Evolutionary conservation across 2,888 invertebrate genomes (phyloP), one percentile per base, ranked within the genome.

Genomic region (Apotomis betuletana): DNA sequence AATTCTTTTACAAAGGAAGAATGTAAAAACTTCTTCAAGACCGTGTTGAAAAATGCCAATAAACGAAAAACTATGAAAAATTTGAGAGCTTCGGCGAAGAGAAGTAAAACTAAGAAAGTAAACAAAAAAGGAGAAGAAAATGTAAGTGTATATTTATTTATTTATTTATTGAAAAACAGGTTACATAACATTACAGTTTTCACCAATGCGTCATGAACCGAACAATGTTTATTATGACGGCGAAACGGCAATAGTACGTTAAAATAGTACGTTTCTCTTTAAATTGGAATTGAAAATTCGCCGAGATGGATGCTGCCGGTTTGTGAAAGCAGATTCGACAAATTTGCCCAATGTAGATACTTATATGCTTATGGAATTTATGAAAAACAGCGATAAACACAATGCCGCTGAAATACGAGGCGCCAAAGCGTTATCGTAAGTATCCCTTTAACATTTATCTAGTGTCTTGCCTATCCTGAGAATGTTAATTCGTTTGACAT

Each of bases 31-130:
- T 60, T 60, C 41, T 60, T 60, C 41, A 60, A 60, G 44, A 44
- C n/a, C 3, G n/a, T 60, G n/a, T n/a, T 51, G 8, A 59, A 51
- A 51, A 67, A 67, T 67, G 51, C 51, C 0, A 59, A 52, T n/a
- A 36, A 67, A 59, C 51, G 67, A 3, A 59, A 59, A 59, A 5
- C 51, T 12, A 67, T 59, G 52, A 59, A 67, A 67, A 59, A 52
- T 10, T 38, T 59, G 0, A 67, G 67, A 12, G 52, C 38, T 51
- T 60, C 67, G 49, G 36, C 59, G 12, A 59, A 59, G 36, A 67
- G 67, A 67, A 10, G 38, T 52, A 36, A 59, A 59, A 44, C 6
- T 44, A 6, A 44, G 44, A 44, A 44, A 44, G 8, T 6, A 6
- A 44, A 44, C 44, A 44, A 44, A 44, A 44, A 6, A 44, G 8